Conservation (phyloP, 2,113 vertebrate genomes). For the Rhegmatorhina hoffmannsi region DNA sequence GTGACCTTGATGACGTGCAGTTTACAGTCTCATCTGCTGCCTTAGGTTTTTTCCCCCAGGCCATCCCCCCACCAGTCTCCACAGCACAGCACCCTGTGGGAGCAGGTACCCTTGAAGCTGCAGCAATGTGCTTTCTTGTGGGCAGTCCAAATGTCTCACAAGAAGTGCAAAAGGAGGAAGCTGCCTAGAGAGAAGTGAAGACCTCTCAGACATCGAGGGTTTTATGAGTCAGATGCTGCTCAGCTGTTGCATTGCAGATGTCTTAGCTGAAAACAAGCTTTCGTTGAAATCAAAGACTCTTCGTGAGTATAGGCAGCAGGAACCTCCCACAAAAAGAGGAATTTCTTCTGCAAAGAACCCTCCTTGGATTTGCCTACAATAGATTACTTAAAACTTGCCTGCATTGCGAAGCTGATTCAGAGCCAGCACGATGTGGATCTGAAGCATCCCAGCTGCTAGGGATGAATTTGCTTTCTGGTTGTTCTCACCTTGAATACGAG, state of each 20-base stretch:
- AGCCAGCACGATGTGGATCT: neutral
- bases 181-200: slow-evolving; percentile 23
- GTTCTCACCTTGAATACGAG: neutral
- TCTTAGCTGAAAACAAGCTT: slow-evolving; percentile 19
- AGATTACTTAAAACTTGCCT: slow-evolving; percentile 9
- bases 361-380: slow-evolving; percentile 21
- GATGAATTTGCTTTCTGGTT: neutral
- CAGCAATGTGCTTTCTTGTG: neutral
- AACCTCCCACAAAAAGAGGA: slow-evolving; percentile 21
- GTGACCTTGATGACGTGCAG: accelerated
- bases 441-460: neutral
- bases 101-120: neutral
- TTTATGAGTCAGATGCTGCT: slow-evolving; percentile 16
- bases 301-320: neutral
- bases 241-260: slow-evolving; percentile 46
- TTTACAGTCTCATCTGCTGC: neutral
- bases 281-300: neutral
- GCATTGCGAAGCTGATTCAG: neutral
- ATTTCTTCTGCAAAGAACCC: slow-evolving; percentile 31
- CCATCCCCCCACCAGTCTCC: neutral
- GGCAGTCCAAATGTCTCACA: neutral
- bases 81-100: neutral
- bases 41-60: neutral
- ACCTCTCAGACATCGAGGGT: neutral
- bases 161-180: neutral